These are phyloP conservation scores for Helostoma temminkii DNA, from an alignment of 2,797 vertebrate species.

Conservation along the genomic window DNA sequence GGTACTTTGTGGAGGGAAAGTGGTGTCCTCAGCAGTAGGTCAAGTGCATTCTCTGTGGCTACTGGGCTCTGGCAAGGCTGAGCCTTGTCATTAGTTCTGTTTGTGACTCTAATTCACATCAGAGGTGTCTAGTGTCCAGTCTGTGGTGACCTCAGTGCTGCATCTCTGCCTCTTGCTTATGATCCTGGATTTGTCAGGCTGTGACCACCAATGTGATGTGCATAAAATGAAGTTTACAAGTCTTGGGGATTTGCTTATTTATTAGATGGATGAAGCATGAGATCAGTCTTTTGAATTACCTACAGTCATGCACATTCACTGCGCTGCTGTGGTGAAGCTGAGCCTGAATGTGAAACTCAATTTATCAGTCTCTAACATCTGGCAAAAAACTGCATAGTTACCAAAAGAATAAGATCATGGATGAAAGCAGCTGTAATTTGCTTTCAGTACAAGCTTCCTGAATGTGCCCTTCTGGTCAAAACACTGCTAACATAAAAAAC, in stretches of 20 bases:
- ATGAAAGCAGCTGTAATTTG: conserved; percentile 25
- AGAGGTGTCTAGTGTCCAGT: conserved; percentile 23
- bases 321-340: neutral
- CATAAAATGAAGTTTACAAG: conserved; percentile 3
- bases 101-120: conserved; percentile 24
- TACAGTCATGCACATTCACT: conserved; percentile 20
- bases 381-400: conserved; percentile 25
- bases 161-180: conserved; percentile 3
- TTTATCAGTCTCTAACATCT: conserved; percentile 26
- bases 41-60: conserved; percentile 30
- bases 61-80: conserved; percentile 17
- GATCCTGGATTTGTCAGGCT: conserved; percentile 17
- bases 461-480: conserved; percentile 1
- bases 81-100: conserved; percentile 22
- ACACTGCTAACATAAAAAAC: neutral
- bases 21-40: conserved; percentile 49
- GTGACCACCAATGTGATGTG: neutral
- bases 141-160: conserved; percentile 26
- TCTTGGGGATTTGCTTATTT: conserved; percentile 1
- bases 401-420: conserved; percentile 34
- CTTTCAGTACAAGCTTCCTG: conserved; percentile 30
- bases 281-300: conserved; percentile 12
- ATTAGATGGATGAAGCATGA: conserved; percentile 1
- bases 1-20: conserved; percentile 47
- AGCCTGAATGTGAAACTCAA: conserved; percentile 17